phyloP scores from a whole-genome alignment of 2,888 invertebrate species.

The Lutraria lutraria region DNA sequence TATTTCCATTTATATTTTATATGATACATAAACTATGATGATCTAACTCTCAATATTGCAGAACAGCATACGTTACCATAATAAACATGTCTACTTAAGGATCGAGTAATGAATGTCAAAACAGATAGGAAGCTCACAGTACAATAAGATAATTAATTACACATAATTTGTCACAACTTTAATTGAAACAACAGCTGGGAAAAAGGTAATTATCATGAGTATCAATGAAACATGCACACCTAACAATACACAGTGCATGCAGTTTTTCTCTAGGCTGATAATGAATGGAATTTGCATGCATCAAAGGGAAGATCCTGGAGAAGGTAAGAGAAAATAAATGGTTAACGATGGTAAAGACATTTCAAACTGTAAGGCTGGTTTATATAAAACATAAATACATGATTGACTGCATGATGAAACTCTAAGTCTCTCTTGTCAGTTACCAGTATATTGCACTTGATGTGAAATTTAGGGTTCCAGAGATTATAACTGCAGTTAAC shows the following conservation, averaged over 20 bases:
- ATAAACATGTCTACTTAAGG: background rate
- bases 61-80: background rate
- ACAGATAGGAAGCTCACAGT: background rate
- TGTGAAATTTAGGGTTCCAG: too few relatives aligned
- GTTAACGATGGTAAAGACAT: background rate
- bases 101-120: background rate
- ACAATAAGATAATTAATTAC: background rate
- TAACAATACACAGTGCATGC: conserved; percentile 20
- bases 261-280: background rate
- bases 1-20: too few relatives aligned
- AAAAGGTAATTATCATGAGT: background rate
- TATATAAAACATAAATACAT: background rate
- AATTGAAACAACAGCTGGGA: conserved; percentile 4
- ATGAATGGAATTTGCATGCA: conserved; percentile 14
- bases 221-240: background rate
- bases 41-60: background rate
- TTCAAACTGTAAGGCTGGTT: background rate
- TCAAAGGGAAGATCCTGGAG: background rate
- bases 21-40: background rate
- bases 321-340: background rate
- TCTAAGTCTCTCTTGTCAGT: too few relatives aligned
- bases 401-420: too few relatives aligned
- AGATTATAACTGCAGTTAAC: too few relatives aligned
- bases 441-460: background rate
- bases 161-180: background rate